phyloP scores from a whole-genome alignment of 2,113 vertebrate genomes.

The Myotis yumanensis region DNA sequence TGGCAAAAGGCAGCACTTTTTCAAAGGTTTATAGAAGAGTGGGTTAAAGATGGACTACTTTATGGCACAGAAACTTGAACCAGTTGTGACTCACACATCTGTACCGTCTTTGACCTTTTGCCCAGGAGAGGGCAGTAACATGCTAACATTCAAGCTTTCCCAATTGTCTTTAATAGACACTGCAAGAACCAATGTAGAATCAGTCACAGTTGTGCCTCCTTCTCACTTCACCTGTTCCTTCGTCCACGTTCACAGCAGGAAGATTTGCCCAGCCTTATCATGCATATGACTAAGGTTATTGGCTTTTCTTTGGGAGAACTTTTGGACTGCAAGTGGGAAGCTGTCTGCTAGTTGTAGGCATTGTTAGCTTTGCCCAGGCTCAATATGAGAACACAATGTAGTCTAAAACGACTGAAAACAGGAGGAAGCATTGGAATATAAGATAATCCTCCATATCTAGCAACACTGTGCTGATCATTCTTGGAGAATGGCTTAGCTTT shows the following conservation, averaged over 20 bases:
- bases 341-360: neutral
- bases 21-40: neutral
- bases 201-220: neutral
- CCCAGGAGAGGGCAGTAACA: constrained; percentile 81
- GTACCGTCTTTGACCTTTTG: constrained; percentile 69
- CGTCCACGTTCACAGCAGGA: neutral
- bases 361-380: constrained; percentile 15
- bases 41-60: neutral
- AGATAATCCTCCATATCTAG: neutral
- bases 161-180: neutral
- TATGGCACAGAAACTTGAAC: neutral
- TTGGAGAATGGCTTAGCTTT: neutral
- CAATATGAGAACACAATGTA: neutral
- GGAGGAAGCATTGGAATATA: neutral
- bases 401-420: neutral
- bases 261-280: neutral
- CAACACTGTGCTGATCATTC: neutral
- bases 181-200: neutral
- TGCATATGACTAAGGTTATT: neutral
- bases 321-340: neutral
- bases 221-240: neutral
- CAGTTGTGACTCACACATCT: constrained; percentile 37
- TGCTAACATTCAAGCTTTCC: constrained; percentile 57
- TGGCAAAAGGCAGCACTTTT: neutral
- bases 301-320: constrained; percentile 2